phyloP scores from a whole-genome alignment of 2,113 vertebrate genomes.

The Anseranas semipalmata region DNA sequence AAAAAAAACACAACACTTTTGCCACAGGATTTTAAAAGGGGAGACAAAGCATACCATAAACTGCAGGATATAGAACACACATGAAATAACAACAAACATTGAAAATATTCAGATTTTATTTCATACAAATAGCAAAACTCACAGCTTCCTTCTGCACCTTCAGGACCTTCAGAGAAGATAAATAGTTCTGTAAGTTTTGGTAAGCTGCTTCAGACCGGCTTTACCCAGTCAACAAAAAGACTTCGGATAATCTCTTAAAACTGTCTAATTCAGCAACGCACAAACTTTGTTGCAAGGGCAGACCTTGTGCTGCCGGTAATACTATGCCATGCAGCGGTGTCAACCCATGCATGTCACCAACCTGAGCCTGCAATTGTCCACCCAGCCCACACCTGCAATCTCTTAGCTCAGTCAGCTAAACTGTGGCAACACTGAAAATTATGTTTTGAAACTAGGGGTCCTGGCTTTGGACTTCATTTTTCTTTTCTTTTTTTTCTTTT shows the following conservation, averaged over 20 bases:
- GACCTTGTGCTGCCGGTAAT: background rate
- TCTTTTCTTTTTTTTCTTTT: background rate
- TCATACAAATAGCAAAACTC: background rate
- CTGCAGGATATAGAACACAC: background rate
- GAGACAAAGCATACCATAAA: background rate
- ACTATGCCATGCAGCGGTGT: background rate
- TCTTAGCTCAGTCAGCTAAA: background rate
- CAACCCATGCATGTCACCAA: background rate
- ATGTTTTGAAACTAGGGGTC: background rate
- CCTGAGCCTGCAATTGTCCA: background rate
- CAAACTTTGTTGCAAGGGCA: background rate
- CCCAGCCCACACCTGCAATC: background rate
- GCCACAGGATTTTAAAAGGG: background rate
- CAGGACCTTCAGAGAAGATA: background rate
- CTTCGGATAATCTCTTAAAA: background rate
- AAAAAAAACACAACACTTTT: background rate
- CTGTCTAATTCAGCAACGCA: background rate
- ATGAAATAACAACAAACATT: background rate
- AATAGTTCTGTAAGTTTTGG: background rate
- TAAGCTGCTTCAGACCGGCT: background rate
- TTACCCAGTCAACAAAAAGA: background rate
- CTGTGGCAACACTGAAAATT: background rate
- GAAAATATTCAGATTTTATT: background rate
- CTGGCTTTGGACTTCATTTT: background rate
- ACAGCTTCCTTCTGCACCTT: background rate